A percentile compares a stretch with the other conserved stretches of the same genome.
Evolutionary conservation across 2,888 invertebrate species (phyloP).

Genomic region (Pegoplata infirma): DNA sequence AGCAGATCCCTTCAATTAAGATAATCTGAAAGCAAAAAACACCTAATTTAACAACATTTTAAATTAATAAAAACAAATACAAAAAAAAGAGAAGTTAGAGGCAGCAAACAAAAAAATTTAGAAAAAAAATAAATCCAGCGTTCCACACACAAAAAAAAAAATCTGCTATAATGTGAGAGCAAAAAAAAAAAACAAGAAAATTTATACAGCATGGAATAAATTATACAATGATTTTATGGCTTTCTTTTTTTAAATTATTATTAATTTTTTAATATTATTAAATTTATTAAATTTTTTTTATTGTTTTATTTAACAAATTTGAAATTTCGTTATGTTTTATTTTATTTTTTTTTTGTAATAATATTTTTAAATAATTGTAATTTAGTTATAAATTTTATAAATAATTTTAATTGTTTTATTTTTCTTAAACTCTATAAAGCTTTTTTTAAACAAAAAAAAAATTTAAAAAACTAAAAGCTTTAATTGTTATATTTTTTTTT

Average conservation of each 20-base stretch:
- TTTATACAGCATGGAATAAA: neutral
- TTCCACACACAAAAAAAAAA: constrained; percentile 27
- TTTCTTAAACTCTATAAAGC: too few relatives aligned
- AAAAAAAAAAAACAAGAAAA: neutral
- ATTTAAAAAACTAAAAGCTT: constrained; percentile 30
- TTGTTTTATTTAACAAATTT: neutral
- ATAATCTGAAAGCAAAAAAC: constrained; percentile 62
- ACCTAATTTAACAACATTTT: constrained; percentile 66
- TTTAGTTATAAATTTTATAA: constrained; percentile 46
- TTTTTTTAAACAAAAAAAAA: neutral
- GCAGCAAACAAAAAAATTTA: constrained; percentile 42
- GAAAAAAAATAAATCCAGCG: constrained; percentile 13
- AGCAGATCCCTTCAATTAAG: constrained; percentile 75
- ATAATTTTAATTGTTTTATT: neutral
- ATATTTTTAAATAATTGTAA: constrained; percentile 48
- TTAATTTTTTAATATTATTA: neutral
- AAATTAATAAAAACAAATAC: too few relatives aligned
- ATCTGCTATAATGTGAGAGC: neutral
- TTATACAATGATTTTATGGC: neutral
- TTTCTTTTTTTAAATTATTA: neutral
- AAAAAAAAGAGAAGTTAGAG: constrained; percentile 58
- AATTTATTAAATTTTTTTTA: neutral
- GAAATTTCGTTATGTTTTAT: constrained; percentile 45
- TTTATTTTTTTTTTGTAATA: constrained; percentile 28
- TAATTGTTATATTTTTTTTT: constrained; percentile 37